Percentiles rank a stretch among this genome's conserved stretches.
These are phyloP conservation scores for Athripsodes cinereus DNA, from an alignment of 2,888 invertebrate species.

Conservation along the genomic window DNA sequence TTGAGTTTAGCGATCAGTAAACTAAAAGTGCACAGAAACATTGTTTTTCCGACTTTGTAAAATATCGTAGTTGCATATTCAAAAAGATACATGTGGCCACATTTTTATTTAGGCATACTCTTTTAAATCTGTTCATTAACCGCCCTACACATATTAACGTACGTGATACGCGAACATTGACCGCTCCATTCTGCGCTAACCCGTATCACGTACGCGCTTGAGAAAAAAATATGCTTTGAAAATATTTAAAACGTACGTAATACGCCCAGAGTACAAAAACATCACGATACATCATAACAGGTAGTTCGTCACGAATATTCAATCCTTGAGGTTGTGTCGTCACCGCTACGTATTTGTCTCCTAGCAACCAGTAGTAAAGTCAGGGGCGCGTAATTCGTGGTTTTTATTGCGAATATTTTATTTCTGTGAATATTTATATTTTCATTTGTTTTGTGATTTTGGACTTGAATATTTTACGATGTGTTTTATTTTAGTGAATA, in stretches of 20 bases:
- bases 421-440: not conserved
- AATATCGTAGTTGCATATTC: too few relatives aligned
- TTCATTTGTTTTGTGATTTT: too few relatives aligned
- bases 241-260: not conserved
- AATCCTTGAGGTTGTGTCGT: not conserved
- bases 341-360: not conserved
- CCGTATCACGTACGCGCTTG: conserved; percentile 8
- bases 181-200: not conserved
- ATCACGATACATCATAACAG: not conserved
- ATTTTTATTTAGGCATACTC: too few relatives aligned
- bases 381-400: not conserved
- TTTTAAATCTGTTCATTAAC: conserved; percentile 2
- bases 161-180: conserved; percentile 2
- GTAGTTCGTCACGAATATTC: not conserved
- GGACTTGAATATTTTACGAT: too few relatives aligned
- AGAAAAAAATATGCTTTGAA: not conserved
- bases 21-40: too few relatives aligned
- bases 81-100: too few relatives aligned
- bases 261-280: not conserved
- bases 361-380: not conserved
- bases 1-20: too few relatives aligned
- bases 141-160: conserved; percentile 3
- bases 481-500: too few relatives aligned
- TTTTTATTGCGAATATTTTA: not conserved
- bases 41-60: too few relatives aligned